Base-by-base conservation (phyloP, 2,113 vertebrate genomes). In the Cebidichthys violaceus region DNA sequence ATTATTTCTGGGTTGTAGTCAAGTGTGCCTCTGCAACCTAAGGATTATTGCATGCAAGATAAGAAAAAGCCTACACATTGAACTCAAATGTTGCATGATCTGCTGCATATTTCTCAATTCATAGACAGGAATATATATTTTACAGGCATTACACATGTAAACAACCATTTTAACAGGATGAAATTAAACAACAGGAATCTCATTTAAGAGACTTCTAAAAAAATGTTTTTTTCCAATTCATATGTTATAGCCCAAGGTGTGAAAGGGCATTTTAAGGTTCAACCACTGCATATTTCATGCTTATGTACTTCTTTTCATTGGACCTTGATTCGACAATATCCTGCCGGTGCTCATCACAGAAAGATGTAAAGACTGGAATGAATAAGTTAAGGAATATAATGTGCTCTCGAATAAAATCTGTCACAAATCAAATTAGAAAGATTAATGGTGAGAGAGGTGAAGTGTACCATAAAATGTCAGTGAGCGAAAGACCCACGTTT, bases 401-500 rank as follows among this genome's bases (percentile, higher is more conserved):
- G 72, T 57, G 60, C 75, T 82, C 52, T 65, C 14, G 22, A 88
- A 81, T 85, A 84, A 82, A 87, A 90, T 66, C 35, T 81, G 82
- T 84, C 82, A 86, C 79, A 86, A 86, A 84, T 82, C 79, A 85
- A 77, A 84, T 84, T 67, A 76, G 71, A 79, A 60, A 84, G 83
- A 85, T 81, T 82, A 89, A 87, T 61, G 66, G 72, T 68, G 67
- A 89, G 83, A 74, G 52, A 69, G 77, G 59, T 84, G 90, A 92
- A 91, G 81, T 82, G 83, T 75, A 72, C 86, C 81, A 70, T 90
- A 70, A 92, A 92, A 90, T 83, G 72, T 75, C 85, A 81, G 68
- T 60, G 65, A 86, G 75, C 77, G 78, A 85, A 82, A 81, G 43
- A 75, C 77, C 55, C 67, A 81, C 66, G 70, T 92, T 87, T 77